A percentile compares a stretch with the other conserved stretches of the same genome.
Conservation (phyloP, 2,113 vertebrate species). For the Misgurnus mizolepis region DNA sequence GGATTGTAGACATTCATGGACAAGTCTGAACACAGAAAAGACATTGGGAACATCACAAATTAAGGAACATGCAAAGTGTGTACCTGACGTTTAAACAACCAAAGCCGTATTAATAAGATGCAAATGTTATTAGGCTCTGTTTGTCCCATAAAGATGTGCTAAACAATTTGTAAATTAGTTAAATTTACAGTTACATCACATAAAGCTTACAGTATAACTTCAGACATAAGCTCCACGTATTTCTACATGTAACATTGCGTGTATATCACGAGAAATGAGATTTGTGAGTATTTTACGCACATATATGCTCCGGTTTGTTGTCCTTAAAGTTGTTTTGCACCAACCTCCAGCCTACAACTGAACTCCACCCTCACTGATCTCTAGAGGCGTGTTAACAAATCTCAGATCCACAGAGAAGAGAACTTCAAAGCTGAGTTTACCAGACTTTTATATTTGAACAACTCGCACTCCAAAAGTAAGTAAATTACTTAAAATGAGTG, state of each 20-base stretch:
- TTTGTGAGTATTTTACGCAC: background rate
- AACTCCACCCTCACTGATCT: slow-evolving; percentile 26
- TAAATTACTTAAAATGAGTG: background rate
- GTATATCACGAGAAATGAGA: too few relatives aligned
- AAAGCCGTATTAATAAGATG: slow-evolving; percentile 29
- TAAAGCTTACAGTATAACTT: background rate
- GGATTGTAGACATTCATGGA: background rate
- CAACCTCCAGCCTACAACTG: background rate
- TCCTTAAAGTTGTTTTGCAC: background rate
- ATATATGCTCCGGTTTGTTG: background rate
- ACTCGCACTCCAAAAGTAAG: background rate
- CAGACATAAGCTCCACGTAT: background rate
- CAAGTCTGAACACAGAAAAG: slow-evolving; percentile 48
- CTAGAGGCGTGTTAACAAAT: slow-evolving; percentile 3
- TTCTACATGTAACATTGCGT: too few relatives aligned
- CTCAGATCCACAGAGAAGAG: background rate
- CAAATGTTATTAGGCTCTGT: slow-evolving; percentile 5
- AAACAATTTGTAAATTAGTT: too few relatives aligned
- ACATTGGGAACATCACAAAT: background rate
- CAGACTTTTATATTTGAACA: background rate
- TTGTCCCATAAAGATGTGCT: background rate
- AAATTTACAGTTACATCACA: background rate
- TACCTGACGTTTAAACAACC: slow-evolving; percentile 33
- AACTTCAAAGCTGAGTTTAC: background rate
- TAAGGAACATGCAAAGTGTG: background rate